Evolutionary conservation across 2,113 vertebrate genomes (phyloP), one percentile per base, ranked within the genome.

Genomic region (Numenius arquata): DNA sequence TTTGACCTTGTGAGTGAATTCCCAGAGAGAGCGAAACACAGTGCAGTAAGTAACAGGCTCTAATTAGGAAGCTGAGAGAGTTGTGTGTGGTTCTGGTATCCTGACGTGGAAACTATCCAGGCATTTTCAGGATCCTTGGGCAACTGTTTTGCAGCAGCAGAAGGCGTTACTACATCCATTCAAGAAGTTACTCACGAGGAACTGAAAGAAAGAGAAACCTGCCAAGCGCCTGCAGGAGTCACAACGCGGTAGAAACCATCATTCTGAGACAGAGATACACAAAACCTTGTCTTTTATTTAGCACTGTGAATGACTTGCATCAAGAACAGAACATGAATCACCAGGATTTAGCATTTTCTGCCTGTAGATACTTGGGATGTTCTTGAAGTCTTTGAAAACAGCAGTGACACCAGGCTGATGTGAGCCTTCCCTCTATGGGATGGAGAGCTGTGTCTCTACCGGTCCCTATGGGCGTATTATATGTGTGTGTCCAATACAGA

Each of bases 1-100:
- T 65, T 87, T 94, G 92, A 93, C 76, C 89, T 89, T n/a, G 53
- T 87, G 85, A 93, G 50, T 70, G 12, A 87, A 79, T 92, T 96
- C 58, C 58, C 48, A 70, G 90, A 88, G 58, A 70, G 53, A 70
- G 66, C 65, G 61, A 38, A 95, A 89, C 41, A 63, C 38, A 58
- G 41, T 70, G 53, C 20, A 71, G 12, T 72, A 73, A 79, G 70
- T 84, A 89, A 84, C 30, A 43, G 73, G 32, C 76, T 93, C 26
- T 79, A 95, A 92, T 92, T 92, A 66, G 62, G 70, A 75, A 68
- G 56, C 80, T 63, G 88, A 55, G 93, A 93, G 56, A 32, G 23
- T 25, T 72, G 29, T 12, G 9, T 43, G 30, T 66, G 36, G 26
- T 85, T 95, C 80, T 79, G 43, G 34, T 89, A 89, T 76, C 72